Evolutionary conservation across 1,140 invertebrate genomes (phyloP), one percentile per base, ranked within the genome.

Genomic region (Pantala flavescens): DNA sequence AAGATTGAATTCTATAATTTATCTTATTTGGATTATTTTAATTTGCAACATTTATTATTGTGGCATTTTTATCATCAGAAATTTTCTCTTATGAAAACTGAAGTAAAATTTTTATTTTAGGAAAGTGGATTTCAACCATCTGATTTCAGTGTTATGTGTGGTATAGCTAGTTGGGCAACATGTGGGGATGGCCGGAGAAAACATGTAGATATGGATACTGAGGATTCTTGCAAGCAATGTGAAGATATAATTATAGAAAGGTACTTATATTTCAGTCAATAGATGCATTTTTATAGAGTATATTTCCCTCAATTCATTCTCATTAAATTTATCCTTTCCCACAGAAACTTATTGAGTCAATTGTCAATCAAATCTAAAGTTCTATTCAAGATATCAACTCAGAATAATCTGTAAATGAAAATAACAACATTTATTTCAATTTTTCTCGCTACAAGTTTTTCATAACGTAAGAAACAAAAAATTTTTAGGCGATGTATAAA

Each of bases 131-230:
- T 95, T 24, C 83, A 78, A 0, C 78, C 79, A 0, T 80, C 85
- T n/a, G 89, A 95, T 71, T 93, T 95, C 83, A 84, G 88, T 74
- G 84, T 93, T 36, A 86, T 95, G 77, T 88, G 89, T 73, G 90
- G 91, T 75, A 86, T 96, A 71, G 89, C 90, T 11, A 92, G 92
- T 79, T 95, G 93, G 93, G 91, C 92, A 0, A 92, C 92, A 23
- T 94, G 92, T 83, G 90, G 92, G 7, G 84, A 84, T 55, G 87
- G 87, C 0, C 78, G 84, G 43, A 86, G 7, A 14, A 63, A 63
- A 12, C n/a, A 63, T 63, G 49, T 14, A 63, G 16, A 16, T 5
- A 19, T 3, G 14, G 5, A 63, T 21, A 14, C 14, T 16, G 49
- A 63, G 12, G 49, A 63, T 7, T 3, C 2, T 14, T 19, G 49